These are phyloP conservation scores for Poeciliopsis prolifica DNA, from an alignment of 2,113 vertebrate species.

Conservation along the genomic window DNA sequence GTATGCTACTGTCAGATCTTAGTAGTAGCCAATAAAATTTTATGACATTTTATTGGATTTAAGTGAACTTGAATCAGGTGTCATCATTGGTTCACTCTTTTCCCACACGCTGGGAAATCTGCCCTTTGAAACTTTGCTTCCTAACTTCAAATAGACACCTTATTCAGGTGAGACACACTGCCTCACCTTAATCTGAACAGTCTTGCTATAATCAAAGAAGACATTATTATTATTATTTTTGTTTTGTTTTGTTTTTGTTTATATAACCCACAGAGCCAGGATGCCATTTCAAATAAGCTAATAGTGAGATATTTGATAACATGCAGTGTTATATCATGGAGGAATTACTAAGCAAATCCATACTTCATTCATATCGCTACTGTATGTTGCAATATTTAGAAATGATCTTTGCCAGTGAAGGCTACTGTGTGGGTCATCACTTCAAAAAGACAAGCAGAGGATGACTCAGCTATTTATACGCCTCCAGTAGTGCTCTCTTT, in stretches of 20 bases:
- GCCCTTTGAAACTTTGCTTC: too few species aligned
- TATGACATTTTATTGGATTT: not conserved
- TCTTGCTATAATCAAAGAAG: not conserved
- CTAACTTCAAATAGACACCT: too few species aligned
- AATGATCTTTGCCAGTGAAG: slow-evolving; percentile 10
- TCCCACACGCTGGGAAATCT: too few species aligned
- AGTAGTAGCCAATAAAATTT: too few species aligned
- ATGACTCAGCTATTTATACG: slow-evolving; percentile 56
- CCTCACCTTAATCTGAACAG: not conserved
- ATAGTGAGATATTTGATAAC: not conserved
- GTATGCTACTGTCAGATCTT: not conserved
- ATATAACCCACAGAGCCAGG: not conserved
- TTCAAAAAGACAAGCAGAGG: slow-evolving; percentile 24
- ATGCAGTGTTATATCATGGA: too few species aligned
- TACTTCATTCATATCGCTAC: not conserved
- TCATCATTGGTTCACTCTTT: too few species aligned
- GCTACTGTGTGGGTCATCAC: slow-evolving; percentile 22
- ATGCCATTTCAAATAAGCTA: not conserved
- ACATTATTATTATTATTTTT: not conserved
- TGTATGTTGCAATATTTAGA: not conserved
- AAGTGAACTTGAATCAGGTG: not conserved
- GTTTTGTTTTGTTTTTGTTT: too few species aligned
- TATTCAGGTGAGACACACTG: too few species aligned
- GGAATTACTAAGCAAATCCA: slow-evolving; percentile 1
- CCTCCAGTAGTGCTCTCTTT: slow-evolving; percentile 17